Base-by-base conservation (phyloP, 2,797 vertebrate species). In the Hozukius guyotensis region DNA sequence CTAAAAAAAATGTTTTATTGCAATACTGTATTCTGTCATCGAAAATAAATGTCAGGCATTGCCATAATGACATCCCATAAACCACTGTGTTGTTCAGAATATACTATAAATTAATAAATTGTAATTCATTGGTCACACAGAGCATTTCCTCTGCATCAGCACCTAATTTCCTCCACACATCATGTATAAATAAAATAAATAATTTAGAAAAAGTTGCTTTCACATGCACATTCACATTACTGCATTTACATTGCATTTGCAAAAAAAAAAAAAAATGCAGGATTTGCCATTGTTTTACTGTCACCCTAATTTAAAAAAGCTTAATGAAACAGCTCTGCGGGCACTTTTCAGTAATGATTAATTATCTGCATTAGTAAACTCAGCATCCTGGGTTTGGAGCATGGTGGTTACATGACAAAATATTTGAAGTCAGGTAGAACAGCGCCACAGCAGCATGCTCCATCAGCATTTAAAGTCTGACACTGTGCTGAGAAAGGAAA, bases 281-380 rank as follows among this genome's bases (percentile, higher is more conserved):
- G 24, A 46, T 66, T 72, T 29, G 16, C 25, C 60, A 32, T 78
- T 76, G 78, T 86, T 87, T 73, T 66, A 10, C 6, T 64, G 36
- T 64, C 55, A 67, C 36, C 61, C 4, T n/a, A 27, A 46, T 76
- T 77, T 62, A 24, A 42, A 18, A 34, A 63, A 25, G 46, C 36
- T 24, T 53, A 68, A 59, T 86, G 53, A 62, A 88, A 74, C 4
- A 77, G 66, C 72, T 53, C 60, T 11, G 63, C 2, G 0, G 65
- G 86, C 82, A 88, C 62, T 82, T 80, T 79, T 52, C 31, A 57
- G 53, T 2, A 29, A 85, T 64, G 72, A 88, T 75, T 49, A 85
- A 89, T 81, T 20, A 78, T 53, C 22, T 42, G 22, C 52, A 71
- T 84, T 59, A 85, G 38, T 73, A 80, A 68, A 72, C 49, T 34